Conservation (phyloP, 1,140 invertebrate genomes). For the Yoshiicerus persimilis region DNA sequence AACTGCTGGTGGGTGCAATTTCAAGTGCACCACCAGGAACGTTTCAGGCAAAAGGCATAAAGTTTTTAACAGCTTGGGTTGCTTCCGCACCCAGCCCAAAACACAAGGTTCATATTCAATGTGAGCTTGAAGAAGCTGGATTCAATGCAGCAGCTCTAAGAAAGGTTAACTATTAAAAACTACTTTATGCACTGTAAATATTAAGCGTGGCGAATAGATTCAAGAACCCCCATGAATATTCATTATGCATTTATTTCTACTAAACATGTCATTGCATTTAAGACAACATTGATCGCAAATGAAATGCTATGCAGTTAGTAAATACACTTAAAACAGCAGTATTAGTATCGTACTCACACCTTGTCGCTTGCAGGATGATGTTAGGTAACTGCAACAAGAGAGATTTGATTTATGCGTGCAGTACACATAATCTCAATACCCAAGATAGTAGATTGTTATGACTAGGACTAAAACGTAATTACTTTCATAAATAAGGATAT, state of each 20-base stretch:
- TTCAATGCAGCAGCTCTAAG: conserved; percentile 70
- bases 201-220: too few species aligned
- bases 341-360: too few species aligned
- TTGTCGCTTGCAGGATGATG: too few species aligned
- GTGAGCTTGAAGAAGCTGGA: conserved; percentile 81
- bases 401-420: too few species aligned
- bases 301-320: not conserved
- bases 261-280: too few species aligned
- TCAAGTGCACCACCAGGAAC: conserved; percentile 61
- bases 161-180: conserved; percentile 61
- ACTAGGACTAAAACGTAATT: too few species aligned
- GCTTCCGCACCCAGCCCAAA: conserved; percentile 71
- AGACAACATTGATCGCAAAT: not conserved
- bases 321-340: not conserved
- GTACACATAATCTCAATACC: too few species aligned
- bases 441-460: too few species aligned
- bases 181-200: not conserved
- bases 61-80: conserved; percentile 81
- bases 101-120: conserved; percentile 82
- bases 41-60: conserved; percentile 76
- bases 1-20: conserved; percentile 84
- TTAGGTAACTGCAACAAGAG: too few species aligned
- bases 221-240: too few species aligned
- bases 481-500: too few species aligned
- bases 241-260: too few species aligned